Evolutionary conservation across 2,888 invertebrate species (phyloP).

Genomic region (Loripinus fragilis): DNA sequence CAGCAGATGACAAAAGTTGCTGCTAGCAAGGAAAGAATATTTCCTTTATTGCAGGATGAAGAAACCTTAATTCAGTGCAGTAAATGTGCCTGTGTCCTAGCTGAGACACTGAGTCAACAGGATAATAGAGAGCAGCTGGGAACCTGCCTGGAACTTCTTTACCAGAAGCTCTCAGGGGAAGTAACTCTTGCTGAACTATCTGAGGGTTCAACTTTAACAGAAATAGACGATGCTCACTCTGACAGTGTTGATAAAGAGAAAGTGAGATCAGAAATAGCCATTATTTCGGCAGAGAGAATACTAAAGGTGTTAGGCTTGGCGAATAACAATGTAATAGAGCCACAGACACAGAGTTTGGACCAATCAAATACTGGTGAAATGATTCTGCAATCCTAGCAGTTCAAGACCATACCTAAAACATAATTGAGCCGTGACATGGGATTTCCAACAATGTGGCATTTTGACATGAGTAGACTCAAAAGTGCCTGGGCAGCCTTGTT

Average conservation of each 20-base stretch:
- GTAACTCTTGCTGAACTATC: constrained; percentile 12
- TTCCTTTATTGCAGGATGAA: constrained; percentile 44
- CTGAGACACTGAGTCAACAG: constrained; percentile 25
- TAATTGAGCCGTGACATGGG: too few species aligned
- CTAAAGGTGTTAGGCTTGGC: constrained; percentile 40
- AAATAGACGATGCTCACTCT: neutral
- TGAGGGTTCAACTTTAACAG: constrained; percentile 16
- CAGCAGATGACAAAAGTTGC: too few species aligned
- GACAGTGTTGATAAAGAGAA: neutral
- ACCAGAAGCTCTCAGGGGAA: constrained; percentile 41
- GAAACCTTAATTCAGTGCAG: constrained; percentile 33
- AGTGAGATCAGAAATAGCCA: neutral
- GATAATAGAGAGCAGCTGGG: constrained; percentile 48
- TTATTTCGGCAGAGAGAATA: constrained; percentile 15
- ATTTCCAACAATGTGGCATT: too few species aligned
- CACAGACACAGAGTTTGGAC: neutral
- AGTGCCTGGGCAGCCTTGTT: too few species aligned
- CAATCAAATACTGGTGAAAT: neutral
- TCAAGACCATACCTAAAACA: too few species aligned
- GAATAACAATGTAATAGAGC: constrained; percentile 23
- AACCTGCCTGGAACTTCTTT: constrained; percentile 54
- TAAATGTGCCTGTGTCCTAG: constrained; percentile 54
- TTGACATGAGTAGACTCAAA: too few species aligned
- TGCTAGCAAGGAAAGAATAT: too few species aligned
- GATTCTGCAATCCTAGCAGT: too few species aligned